Evolutionary conservation across 2,797 vertebrate genomes (phyloP).

Genomic region (Muscicapa striata): DNA sequence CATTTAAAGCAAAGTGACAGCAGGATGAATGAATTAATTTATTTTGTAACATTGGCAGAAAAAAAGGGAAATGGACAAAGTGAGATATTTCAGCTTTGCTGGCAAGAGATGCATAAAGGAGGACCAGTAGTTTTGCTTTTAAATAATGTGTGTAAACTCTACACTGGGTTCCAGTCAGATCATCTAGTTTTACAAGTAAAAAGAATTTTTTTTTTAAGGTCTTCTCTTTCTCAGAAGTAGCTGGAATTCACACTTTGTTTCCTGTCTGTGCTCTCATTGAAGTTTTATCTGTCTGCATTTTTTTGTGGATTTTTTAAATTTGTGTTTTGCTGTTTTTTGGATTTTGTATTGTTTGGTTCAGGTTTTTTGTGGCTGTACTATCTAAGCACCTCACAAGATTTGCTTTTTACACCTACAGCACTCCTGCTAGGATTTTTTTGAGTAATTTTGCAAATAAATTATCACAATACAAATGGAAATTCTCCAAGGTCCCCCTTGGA

Average conservation of each 20-base stretch:
- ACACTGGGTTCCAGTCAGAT: background rate
- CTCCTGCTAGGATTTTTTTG: background rate
- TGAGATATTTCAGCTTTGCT: slow-evolving; percentile 13
- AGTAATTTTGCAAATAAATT: background rate
- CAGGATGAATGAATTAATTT: background rate
- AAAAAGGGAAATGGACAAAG: background rate
- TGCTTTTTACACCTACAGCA: background rate
- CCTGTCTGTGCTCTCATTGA: background rate
- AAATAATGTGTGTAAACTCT: background rate
- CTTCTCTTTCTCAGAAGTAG: background rate
- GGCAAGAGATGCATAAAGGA: background rate
- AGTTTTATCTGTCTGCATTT: background rate
- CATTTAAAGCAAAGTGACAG: background rate
- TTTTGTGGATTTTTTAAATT: background rate
- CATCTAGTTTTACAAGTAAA: background rate
- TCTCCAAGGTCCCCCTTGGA: background rate
- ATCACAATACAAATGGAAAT: background rate
- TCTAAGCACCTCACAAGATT: background rate
- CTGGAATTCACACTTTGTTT: background rate
- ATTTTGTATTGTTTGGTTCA: background rate
- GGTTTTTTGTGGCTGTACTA: background rate
- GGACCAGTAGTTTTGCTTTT: background rate
- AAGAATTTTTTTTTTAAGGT: background rate
- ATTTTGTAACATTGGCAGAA: background rate
- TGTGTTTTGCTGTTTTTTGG: background rate